Evolutionary conservation across 2,797 vertebrate species (phyloP), one percentile per base, ranked within the genome.

Genomic region (Myotis daubentonii): DNA sequence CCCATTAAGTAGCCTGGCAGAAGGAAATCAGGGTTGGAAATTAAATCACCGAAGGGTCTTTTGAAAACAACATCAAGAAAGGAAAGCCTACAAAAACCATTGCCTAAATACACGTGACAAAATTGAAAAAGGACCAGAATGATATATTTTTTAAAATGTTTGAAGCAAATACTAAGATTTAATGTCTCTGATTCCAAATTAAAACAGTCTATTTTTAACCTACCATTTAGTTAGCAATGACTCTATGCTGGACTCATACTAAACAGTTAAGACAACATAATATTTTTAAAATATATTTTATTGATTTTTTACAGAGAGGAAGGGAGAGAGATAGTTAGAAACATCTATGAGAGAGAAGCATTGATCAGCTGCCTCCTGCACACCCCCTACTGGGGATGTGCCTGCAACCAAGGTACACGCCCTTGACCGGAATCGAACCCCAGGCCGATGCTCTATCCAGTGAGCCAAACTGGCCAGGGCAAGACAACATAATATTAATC

Each of bases 11-110:
- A 93, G 4, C 11, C 12, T 72, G 38, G 12, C 6, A 60, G 36
- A 95, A 95, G 66, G 30, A 93, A 94, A 65, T 72, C 41, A 74
- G 53, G 5, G 22, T 20, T 80, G 36, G 20, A 78, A 81, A 49
- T 66, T 36, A 80, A 94, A 88, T 75, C 22, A 10, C 28, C 2
- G 66, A 62, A 89, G 4, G 13, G 1, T 66, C 47, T 89, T 96
- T 81, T 53, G 74, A 76, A 71, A 72, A 71, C 11, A 93, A 38
- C 30, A 70, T 55, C 28, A 78, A 68, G 22, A 95, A 92, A 60
- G 44, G 28, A 95, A 17, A 62, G 4, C 2, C 22, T 85, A 55
- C 90, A 71, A 93, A 33, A 38, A 62, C 16, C 8, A 84, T 70
- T 68, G 22, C 41, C 55, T 88, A 81, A 84, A 82, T 74, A 87